Conservation (phyloP, 2,113 vertebrate genomes). For the Amblyornis subalaris region DNA sequence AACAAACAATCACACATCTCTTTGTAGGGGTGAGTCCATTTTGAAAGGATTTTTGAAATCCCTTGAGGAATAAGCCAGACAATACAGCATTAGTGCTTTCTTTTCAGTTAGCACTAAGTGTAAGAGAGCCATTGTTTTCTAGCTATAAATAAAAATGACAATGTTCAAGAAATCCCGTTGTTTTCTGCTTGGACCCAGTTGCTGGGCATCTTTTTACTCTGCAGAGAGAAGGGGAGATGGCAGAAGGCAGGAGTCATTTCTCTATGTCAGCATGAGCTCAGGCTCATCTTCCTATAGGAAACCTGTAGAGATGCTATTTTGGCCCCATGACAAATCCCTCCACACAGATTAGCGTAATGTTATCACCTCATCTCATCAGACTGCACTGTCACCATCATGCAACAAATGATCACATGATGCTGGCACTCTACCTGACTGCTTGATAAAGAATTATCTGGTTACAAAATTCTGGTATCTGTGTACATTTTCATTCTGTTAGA, state of each 20-base stretch:
- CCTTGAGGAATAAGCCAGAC: background rate
- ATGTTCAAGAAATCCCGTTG: background rate
- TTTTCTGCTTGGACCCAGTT: background rate
- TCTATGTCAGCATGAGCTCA: background rate
- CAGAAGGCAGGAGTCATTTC: background rate
- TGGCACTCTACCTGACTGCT: background rate
- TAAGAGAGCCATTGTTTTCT: background rate
- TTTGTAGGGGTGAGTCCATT: background rate
- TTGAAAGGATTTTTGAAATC: background rate
- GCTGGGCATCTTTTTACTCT: background rate
- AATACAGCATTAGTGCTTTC: background rate
- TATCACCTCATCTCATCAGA: background rate
- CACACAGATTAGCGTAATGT: background rate
- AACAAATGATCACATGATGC: background rate
- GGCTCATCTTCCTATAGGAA: background rate
- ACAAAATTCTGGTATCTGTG: background rate
- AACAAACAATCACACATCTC: background rate
- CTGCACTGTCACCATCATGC: background rate
- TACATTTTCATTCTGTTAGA: background rate
- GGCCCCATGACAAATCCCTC: background rate
- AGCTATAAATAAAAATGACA: background rate
- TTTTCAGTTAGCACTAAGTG: background rate
- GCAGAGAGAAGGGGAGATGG: background rate
- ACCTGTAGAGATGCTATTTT: accelerated
- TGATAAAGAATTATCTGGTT: background rate